Evolutionary conservation across 2,797 vertebrate species (phyloP).

Genomic region (Prionace glauca): DNA sequence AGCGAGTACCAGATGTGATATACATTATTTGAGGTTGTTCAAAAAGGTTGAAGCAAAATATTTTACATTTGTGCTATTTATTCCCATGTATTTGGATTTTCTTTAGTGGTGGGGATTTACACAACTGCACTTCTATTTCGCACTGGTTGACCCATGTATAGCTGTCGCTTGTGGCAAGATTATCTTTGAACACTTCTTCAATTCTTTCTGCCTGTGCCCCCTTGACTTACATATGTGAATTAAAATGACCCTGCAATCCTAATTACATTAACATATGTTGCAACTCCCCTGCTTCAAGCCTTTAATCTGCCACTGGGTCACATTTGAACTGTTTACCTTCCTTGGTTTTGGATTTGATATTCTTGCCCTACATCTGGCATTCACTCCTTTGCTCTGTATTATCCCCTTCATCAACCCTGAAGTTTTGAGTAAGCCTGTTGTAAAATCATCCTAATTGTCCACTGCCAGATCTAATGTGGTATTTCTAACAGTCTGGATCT

Average conservation of each 20-base stretch:
- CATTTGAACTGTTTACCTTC: neutral
- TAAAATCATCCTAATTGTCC: neutral
- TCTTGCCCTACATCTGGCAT: neutral
- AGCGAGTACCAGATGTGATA: neutral
- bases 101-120: neutral
- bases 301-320: neutral
- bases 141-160: too few relatives aligned
- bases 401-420: neutral
- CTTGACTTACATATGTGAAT: neutral
- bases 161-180: neutral
- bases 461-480: neutral
- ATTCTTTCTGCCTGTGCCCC: neutral
- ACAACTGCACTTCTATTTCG: neutral
- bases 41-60: neutral
- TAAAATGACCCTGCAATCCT: neutral
- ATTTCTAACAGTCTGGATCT: neutral
- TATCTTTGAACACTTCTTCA: neutral
- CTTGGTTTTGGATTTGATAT: neutral
- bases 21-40: neutral
- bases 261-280: neutral
- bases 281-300: neutral
- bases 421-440: neutral
- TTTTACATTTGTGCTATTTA: neutral
- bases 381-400: neutral
- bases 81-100: neutral